Base-by-base conservation (phyloP, 1,140 invertebrate genomes). In the Meloidogyne floridensis region DNA sequence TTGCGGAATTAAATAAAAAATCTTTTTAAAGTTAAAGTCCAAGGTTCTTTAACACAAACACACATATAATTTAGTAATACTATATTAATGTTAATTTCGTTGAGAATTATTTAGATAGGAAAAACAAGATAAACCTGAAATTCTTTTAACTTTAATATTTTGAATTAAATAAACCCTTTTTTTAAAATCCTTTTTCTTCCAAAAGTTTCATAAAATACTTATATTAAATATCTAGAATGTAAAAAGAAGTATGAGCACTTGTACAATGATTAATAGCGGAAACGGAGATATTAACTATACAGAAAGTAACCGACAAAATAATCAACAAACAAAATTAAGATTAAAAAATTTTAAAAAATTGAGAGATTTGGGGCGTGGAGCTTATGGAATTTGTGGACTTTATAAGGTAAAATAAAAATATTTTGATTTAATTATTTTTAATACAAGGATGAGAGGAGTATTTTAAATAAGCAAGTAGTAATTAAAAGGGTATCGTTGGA, bases 401-500 rank as follows among this genome's bases (percentile, higher is more conserved):
- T 79, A 72, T 70, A 79, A 79, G 77, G 65, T 70, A 78, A 78
- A 59, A 71, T 54, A 15, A 54, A 54, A 15, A 53, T 11, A 54
- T 15, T 76, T 4, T 54, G n/a, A 42, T 6, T 54, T 9, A 11
- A 15, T 53, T 42, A 47, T 43, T 59, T 51, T 13, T 72, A 83
- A n/a, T 82, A 54, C n/a, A 53, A 84, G 72, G 73, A 73, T 42
- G 65, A 75, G 20, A 82, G 76, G 11, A 75, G 74, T 71, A 51
- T 56, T 53, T 20, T 84, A 9, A 72, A 83, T n/a, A 80, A 84
- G 13, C 81, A 84, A 77, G 83, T 84, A 13, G 82, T 84, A 18
- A 84, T 84, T 51, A 84, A 84, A 72, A 18, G 80, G 20, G 81
- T 84, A 4, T 84, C 81, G 10, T 74, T 84, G 15, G 82, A 84